Percentiles rank a stretch among this genome's conserved stretches.
Evolutionary conservation across 2,888 invertebrate genomes (phyloP).

Genomic region (Agrochola macilenta): DNA sequence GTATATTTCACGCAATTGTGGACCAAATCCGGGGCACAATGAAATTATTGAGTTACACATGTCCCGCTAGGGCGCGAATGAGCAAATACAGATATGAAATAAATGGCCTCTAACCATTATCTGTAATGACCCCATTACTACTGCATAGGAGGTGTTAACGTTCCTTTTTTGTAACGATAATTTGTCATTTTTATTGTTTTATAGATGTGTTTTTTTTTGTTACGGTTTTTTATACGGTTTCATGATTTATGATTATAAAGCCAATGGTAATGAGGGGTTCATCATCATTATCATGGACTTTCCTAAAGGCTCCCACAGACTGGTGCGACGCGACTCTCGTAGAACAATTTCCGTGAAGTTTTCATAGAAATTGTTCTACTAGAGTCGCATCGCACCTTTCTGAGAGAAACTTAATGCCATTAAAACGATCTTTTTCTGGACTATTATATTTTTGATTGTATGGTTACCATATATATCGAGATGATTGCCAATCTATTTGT

Average conservation of each 20-base stretch:
- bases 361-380: too few species aligned
- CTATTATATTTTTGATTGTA: too few species aligned
- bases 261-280: not conserved
- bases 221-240: constrained; percentile 28
- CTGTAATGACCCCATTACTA: constrained; percentile 80
- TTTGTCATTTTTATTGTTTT: constrained; percentile 69
- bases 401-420: too few species aligned
- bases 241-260: constrained; percentile 15
- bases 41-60: constrained; percentile 86
- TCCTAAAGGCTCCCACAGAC: not conserved
- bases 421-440: too few species aligned
- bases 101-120: constrained; percentile 81
- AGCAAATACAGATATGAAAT: constrained; percentile 87
- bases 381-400: too few species aligned
- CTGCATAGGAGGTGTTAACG: constrained; percentile 74
- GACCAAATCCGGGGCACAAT: constrained; percentile 81
- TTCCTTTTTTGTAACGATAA: constrained; percentile 67
- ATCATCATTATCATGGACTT: not conserved
- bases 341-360: too few species aligned
- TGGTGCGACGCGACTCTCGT: too few species aligned
- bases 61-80: constrained; percentile 78
- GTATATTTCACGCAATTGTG: constrained; percentile 87
- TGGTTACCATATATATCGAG: not conserved
- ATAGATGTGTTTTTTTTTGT: constrained; percentile 20
- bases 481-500: not conserved